Evolutionary conservation across 2,797 vertebrate species (phyloP), one percentile per base, ranked within the genome.

Genomic region (Dicrostonyx torquatus): DNA sequence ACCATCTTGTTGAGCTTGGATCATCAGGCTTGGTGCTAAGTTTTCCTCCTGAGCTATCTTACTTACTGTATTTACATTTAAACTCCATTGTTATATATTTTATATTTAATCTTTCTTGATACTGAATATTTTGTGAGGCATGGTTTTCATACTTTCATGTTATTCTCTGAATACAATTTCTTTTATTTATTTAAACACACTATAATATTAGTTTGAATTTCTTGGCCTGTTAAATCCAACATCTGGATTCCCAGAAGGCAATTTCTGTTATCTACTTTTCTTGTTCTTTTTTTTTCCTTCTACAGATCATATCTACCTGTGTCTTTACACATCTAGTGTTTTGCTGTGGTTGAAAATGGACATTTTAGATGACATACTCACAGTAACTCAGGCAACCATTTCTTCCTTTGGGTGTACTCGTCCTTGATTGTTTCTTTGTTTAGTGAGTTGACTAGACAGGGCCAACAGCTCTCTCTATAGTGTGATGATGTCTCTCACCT

Each of bases 141-240:
- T 6, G 77, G 2, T 80, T 7, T 73, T 40, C 11, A 66, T 26
- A 73, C 3, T 50, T 90, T 79, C 24, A 17, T 73, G 64, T 90
- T 78, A 29, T 86, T 92, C n/a, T 94, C 90, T 87, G 48, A 50
- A 89, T 45, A 68, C 34, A 22, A 40, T 84, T 91, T 93, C 31
- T 34, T 86, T 92, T 40, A 84, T 20, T 84, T 78, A 91, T 89
- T n/a, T 91, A 26, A 95, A 76, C 2, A 85, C 37, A 43, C 50
- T 84, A 77, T 10, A 60, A 77, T n/a, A 68, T 18, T 68, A 79
- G 8, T 79, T 78, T 73, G 53, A 86, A 89, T n/a, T 75, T 87
- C 37, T 94, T 70, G 80, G 34, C 76, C 31, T 92, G 45, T 34
- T 78, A 48, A 92, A 70, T 58, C 37, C 62, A 94, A 86, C 11